Base-by-base conservation (phyloP, 2,888 invertebrate species). In the Thyatira batis region DNA sequence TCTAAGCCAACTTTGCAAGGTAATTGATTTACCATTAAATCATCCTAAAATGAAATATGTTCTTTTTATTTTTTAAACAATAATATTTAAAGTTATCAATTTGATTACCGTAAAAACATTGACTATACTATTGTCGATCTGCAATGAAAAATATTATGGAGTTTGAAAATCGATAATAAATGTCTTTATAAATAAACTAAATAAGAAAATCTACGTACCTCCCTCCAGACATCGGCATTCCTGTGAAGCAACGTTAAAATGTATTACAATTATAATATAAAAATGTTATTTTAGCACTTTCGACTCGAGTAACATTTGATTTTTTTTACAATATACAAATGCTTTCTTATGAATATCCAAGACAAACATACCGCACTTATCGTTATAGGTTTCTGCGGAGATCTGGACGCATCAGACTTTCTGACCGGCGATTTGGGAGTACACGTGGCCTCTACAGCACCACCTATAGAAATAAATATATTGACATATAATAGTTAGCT, bases 161-260 rank as follows among this genome's bases (percentile, higher is more conserved):
- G n/a, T n/a, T n/a, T n/a, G n/a, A 11, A 28, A 2, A 2, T 2
- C 28, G 11, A 28, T 1, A 11, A 3, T 3, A 11, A 11, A 10
- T 10, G 28, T 11, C 11, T 28, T 28, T 3, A 28, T 11, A 8
- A 20, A 43, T 3, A 43, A 20, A 13, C n/a, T 11, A 49, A 52
- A n/a, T 44, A 48, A 39, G 27, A 30, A 50, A 54, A n/a, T 53
- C 39, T 43, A 62, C 64, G 53, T 65, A 77, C 81, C 77, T 67
- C 65, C 73, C 55, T 85, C 86, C 55, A 87, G 63, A 58, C 87
- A 87, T 46, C 78, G 84, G 62, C 87, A 87, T 65, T 85, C 86
- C 82, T 84, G 76, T 56, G 6, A 76, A 74, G 11, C 67, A 62
- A 54, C 50, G 52, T 53, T 52, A 58, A 43, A n/a, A n/a, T n/a